phyloP scores from a whole-genome alignment of 2,888 invertebrate genomes.

The Habroteleia sp. region DNA sequence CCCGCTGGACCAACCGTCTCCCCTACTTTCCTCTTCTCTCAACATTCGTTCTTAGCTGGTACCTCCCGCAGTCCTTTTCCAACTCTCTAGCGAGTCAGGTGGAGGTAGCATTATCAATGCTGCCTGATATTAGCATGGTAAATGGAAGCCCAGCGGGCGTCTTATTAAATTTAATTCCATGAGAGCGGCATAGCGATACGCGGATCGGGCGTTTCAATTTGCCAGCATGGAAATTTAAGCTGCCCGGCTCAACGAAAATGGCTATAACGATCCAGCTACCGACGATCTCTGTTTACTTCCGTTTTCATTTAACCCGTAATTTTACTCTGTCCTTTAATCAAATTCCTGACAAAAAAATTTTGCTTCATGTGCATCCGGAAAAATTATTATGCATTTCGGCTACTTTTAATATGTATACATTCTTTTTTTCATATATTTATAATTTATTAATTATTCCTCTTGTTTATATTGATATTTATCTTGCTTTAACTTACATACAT shows the following conservation, averaged over 20 bases:
- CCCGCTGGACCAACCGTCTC: conserved; percentile 37
- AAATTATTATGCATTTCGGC: too few relatives aligned
- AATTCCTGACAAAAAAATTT: neutral
- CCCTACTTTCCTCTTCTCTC: conserved; percentile 39
- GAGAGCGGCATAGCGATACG: conserved; percentile 71
- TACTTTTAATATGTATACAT: too few relatives aligned
- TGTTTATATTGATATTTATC: too few relatives aligned
- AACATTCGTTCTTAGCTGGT: conserved; percentile 16
- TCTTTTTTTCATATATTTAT: too few relatives aligned
- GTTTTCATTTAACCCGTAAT: conserved; percentile 32
- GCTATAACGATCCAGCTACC: conserved; percentile 53
- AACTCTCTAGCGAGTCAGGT: conserved; percentile 69
- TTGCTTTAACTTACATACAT: too few relatives aligned
- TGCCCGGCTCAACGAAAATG: conserved; percentile 47
- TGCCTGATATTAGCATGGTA: conserved; percentile 77
- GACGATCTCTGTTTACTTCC: conserved; percentile 39
- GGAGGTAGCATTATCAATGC: conserved; percentile 69
- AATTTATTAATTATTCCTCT: too few relatives aligned
- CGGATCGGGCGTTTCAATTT: conserved; percentile 73
- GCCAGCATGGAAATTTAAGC: conserved; percentile 71
- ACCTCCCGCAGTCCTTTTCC: conserved; percentile 65
- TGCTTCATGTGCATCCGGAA: too few relatives aligned
- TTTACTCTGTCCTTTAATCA: conserved; percentile 12
- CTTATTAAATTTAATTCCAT: conserved; percentile 77
- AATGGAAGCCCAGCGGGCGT: conserved; percentile 75